phyloP scores from a whole-genome alignment of 2,888 invertebrate genomes.

The Gibbula magus region DNA sequence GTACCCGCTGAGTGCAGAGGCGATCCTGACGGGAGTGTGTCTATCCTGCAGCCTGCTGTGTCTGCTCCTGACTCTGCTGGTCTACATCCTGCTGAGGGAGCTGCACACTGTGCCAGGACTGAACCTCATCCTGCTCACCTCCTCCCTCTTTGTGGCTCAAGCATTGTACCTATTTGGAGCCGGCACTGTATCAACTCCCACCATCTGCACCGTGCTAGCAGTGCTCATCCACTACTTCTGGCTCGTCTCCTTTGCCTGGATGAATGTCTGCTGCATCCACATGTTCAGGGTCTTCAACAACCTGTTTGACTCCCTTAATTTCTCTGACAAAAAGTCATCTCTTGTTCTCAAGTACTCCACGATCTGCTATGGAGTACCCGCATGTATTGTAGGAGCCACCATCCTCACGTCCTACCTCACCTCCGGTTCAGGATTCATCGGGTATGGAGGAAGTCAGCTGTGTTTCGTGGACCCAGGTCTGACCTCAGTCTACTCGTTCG shows the following conservation, averaged over 20 bases:
- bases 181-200: neutral
- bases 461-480: neutral
- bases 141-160: neutral
- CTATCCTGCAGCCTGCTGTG: neutral
- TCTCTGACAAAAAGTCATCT: neutral
- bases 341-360: neutral
- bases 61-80: neutral
- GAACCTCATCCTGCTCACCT: neutral
- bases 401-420: neutral
- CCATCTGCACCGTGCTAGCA: conserved; percentile 33
- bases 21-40: neutral
- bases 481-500: neutral
- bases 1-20: neutral
- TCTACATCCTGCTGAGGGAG: neutral
- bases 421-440: neutral
- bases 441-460: neutral
- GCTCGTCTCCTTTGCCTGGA: conserved; percentile 43
- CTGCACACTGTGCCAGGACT: conserved; percentile 3
- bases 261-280: conserved; percentile 44
- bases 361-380: neutral
- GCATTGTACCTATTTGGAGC: conserved; percentile 9
- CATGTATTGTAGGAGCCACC: neutral
- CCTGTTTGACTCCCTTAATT: neutral
- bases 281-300: conserved; percentile 43
- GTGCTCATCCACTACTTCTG: conserved; percentile 43